Evolutionary conservation across 2,888 invertebrate species (phyloP).

Genomic region (Sphaeridia pumilis): DNA sequence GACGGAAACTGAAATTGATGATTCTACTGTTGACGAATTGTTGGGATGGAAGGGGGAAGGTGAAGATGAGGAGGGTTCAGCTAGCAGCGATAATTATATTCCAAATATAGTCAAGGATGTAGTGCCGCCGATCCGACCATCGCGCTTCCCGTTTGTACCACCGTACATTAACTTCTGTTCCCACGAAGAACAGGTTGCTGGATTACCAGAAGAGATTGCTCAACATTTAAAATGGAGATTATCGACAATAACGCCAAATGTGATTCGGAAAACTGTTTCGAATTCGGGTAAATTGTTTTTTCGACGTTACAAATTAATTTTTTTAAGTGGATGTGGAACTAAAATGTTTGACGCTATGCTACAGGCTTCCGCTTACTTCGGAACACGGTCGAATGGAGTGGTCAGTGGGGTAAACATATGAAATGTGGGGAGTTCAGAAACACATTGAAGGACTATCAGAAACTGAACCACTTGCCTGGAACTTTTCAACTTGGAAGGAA

Average conservation of each 20-base stretch:
- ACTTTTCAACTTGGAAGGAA: conserved; percentile 95
- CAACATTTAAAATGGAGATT: conserved; percentile 85
- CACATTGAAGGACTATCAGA: conserved; percentile 66
- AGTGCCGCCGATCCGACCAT: conserved; percentile 32
- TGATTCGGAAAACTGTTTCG: conserved; percentile 72
- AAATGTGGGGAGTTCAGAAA: conserved; percentile 70
- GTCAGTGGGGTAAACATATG: conserved; percentile 97
- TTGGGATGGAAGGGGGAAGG: conserved; percentile 14
- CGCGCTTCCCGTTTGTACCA: conserved; percentile 59
- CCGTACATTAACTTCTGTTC: conserved; percentile 70
- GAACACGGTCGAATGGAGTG: conserved; percentile 77
- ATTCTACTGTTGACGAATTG: conserved; percentile 1
- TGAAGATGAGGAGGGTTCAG: conserved; percentile 17
- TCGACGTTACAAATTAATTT: too few species aligned
- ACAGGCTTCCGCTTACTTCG: conserved; percentile 31
- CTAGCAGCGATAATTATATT: too few species aligned
- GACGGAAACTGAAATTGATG: conserved; percentile 8
- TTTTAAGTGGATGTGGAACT: too few species aligned
- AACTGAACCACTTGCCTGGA: conserved; percentile 95
- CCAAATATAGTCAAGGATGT: conserved; percentile 12
- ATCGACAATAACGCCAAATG: conserved; percentile 83
- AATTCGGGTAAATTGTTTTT: conserved; percentile 58
- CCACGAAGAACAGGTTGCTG: conserved; percentile 49
- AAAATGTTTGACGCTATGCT: not conserved
- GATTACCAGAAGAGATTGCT: conserved; percentile 56